Evolutionary conservation across 2,113 vertebrate species (phyloP).

Genomic region (Sorex fumeus): DNA sequence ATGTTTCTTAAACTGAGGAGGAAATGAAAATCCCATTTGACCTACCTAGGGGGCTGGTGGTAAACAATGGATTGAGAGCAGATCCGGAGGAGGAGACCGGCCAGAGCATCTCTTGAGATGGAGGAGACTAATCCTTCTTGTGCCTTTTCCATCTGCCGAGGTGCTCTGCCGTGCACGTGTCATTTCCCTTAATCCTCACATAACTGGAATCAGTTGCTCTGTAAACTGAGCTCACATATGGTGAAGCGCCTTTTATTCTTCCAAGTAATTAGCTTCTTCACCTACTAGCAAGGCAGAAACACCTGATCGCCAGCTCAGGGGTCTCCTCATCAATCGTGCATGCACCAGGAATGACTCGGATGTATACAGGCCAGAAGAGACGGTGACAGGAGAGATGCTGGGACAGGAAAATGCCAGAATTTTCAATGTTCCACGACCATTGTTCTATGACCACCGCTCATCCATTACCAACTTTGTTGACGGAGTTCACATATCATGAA

Average conservation of each 20-base stretch:
- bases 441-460: no score
- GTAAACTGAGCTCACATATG: background rate
- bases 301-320: background rate
- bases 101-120: background rate
- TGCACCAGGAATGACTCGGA: background rate
- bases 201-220: background rate
- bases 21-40: background rate
- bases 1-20: background rate
- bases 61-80: no score
- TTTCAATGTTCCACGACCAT: no score
- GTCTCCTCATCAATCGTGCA: background rate
- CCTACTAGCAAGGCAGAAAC: background rate
- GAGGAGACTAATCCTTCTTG: background rate
- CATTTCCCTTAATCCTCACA: background rate
- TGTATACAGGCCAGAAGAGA: background rate
- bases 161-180: rapidly evolving
- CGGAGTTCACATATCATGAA: background rate
- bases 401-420: no score
- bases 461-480: background rate
- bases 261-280: background rate
- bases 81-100: background rate
- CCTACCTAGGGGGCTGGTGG: background rate
- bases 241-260: conserved; percentile 16
- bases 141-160: background rate
- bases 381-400: no score